These are phyloP conservation scores for Thamnophis elegans DNA, from an alignment of 2,797 vertebrate genomes.

Conservation along the genomic window DNA sequence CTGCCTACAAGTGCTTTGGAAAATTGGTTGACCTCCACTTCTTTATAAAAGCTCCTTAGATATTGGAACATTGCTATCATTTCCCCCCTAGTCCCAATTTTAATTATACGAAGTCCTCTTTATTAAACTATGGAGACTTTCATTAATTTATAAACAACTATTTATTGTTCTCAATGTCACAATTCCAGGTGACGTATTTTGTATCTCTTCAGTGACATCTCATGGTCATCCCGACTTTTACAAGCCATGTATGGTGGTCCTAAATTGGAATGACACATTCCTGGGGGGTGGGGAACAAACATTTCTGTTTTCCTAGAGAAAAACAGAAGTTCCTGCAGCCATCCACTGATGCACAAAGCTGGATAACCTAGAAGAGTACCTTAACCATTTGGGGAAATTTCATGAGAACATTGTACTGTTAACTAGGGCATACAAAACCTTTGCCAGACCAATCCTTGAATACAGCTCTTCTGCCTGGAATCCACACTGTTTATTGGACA, in stretches of 20 bases:
- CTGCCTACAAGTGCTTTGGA: background rate
- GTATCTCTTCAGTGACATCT: background rate
- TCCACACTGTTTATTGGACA: no score
- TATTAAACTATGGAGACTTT: background rate
- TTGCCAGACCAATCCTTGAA: no score
- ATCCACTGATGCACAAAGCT: background rate
- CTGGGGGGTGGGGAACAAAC: background rate
- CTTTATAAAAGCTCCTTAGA: background rate
- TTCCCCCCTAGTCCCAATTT: background rate
- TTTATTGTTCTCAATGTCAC: background rate
- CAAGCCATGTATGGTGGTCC: background rate
- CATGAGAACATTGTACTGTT: no score
- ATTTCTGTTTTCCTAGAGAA: background rate
- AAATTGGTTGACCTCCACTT: background rate
- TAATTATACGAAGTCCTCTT: background rate
- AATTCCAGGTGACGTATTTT: background rate
- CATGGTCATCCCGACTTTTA: background rate
- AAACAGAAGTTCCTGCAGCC: background rate
- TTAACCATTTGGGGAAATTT: background rate
- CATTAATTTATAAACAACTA: background rate
- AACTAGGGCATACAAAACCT: no score
- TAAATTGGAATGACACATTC: background rate
- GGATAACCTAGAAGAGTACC: no score
- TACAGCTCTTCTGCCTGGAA: no score
- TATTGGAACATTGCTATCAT: background rate